Evolutionary conservation across 2,888 invertebrate genomes (phyloP).

Genomic region (Cyrtodaria siliqua): DNA sequence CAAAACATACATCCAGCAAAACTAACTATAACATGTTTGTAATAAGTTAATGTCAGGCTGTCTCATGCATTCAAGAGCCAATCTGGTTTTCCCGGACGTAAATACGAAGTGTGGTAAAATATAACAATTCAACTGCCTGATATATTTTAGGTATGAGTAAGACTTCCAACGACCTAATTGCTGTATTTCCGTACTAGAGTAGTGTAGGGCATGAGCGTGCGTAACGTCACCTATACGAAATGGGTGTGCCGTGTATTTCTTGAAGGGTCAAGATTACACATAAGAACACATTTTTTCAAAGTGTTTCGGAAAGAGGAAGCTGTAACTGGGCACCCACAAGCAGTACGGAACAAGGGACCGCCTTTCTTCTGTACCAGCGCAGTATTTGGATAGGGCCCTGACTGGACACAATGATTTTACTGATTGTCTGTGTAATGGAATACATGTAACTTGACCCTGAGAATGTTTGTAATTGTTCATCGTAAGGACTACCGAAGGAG

Average conservation of each 20-base stretch:
- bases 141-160: too few species aligned
- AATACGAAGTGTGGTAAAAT: too few species aligned
- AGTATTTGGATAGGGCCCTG: conserved; percentile 10
- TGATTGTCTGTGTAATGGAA: not conserved
- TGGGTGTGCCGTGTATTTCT: conserved; percentile 23
- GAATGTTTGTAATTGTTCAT: conserved; percentile 31
- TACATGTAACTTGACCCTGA: conserved; percentile 8
- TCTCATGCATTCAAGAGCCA: too few species aligned
- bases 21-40: too few species aligned
- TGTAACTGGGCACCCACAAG: conserved; percentile 18
- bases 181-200: conserved; percentile 12
- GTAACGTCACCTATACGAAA: conserved; percentile 43
- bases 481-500: not conserved
- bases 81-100: too few species aligned
- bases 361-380: not conserved
- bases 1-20: too few species aligned
- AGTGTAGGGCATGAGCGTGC: conserved; percentile 7
- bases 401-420: conserved; percentile 25
- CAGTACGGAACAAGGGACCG: conserved; percentile 24
- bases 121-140: too few species aligned
- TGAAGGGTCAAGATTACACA: conserved; percentile 17
- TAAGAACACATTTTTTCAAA: not conserved
- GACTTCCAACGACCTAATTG: conserved; percentile 37
- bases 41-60: too few species aligned
- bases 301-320: conserved; percentile 8